Base-by-base conservation (phyloP, 1,140 invertebrate species). In the Lanistes nyassanus region DNA sequence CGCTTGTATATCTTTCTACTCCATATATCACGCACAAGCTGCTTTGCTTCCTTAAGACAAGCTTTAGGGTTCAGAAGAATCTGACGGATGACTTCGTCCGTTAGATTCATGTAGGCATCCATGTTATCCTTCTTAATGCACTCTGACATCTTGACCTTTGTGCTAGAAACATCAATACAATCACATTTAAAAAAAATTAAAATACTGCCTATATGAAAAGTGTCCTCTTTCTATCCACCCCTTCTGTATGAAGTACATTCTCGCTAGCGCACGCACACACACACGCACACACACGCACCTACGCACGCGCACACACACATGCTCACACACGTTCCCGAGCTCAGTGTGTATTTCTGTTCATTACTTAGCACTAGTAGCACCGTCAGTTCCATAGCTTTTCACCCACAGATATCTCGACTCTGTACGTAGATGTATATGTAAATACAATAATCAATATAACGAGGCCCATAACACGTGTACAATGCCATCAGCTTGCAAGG, bases 51-150 rank as follows among this genome's bases (percentile, higher is more conserved):
- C 23, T 47, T 47, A 1, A 76, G 67, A 23, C 65, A 29, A 11
- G 37, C 6, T 9, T 81, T 62, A 2, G 76, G 71, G n/a, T 73
- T 6, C 13, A 70, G 65, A 0, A 81, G 67, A n/a, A 83, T 83
- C 51, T 74, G 53, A 31, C 78, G 71, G 37, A 80, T 75, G 19
- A 83, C 47, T 37, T 77, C 47, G 55, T 83, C 82, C 21, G 82
- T 86, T 26, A 87, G 60, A 56, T 85, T 79, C 7, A 76, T 76
- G 75, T 77, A 86, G 5, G 86, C 86, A 31, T 60, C 75, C 80
- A 85, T 82, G 64, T 47, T 47, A 9, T 47, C 2, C 19, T 87
- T 83, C 71, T 85, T 39, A 3, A 73, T 62, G 21, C 70, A 73
- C 0, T 64, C 70, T 6, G 70, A 73, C 29, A 73, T 73, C 37